Base-by-base conservation (phyloP, 2,888 invertebrate species). In the Pecten maximus region DNA sequence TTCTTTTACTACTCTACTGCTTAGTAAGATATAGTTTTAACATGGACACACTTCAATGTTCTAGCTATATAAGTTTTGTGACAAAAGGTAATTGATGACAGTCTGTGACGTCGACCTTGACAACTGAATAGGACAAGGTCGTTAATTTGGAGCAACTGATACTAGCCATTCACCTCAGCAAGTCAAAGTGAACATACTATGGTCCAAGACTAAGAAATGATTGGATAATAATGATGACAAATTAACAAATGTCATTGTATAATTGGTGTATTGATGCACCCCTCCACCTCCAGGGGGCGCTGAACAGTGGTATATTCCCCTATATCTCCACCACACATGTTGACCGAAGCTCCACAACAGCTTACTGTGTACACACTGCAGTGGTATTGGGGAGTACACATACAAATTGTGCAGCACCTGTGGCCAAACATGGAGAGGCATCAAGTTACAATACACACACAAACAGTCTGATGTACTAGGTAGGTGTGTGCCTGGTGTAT, bases 321-420 rank as follows among this genome's bases (percentile, higher is more conserved):
- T 74, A 35, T 23, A 74, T 35, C 74, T 28, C 6, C 35, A 74
- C 35, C 28, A 74, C 35, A 35, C 35, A 35, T 19, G 74, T 74
- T 74, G 74, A 4, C 28, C 12, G 35, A 23, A 28, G 74, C 74
- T 35, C 35, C 74, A 74, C 74, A 74, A 35, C 35, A 74, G 54
- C 16, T 35, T 74, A 23, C 35, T 74, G 74, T 74, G 74, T 74
- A 74, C 74, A 74, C 74, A 74, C 10, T 74, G 74, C 74, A 74
- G 74, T 74, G 35, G 74, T 35, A 35, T 35, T 2, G 28, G 28
- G n/a, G 35, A 74, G n/a, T 54, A 54, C 54, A 54, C 19, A 54
- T n/a, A 54, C 54, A 54, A 54, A 74, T 28, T 74, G 74, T 74
- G 74, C 74, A 74, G 74, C 74, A 74, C 74, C 28, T 28, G 74